These are phyloP conservation scores for Eupithecia dodoneata DNA, from an alignment of 2,888 invertebrate species.

Conservation along the genomic window DNA sequence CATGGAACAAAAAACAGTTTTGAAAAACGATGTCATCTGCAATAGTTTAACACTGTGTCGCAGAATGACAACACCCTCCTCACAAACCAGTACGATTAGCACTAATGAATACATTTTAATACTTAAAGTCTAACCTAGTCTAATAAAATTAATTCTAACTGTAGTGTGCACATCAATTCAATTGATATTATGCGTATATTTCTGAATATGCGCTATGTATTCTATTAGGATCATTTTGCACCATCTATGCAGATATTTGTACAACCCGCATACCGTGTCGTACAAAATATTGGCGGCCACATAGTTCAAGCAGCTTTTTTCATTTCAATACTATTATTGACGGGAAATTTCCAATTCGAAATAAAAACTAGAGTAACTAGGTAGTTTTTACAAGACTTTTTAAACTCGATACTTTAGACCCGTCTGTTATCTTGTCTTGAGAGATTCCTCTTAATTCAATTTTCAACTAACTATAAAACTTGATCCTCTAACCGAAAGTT, in stretches of 20 bases:
- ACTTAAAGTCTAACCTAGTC: no score
- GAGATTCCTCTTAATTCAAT: background rate
- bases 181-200: background rate
- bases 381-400: background rate
- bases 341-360: background rate
- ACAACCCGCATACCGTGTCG: background rate
- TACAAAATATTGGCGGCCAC: background rate
- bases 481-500: slow-evolving; percentile 5
- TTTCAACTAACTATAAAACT: background rate
- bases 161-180: no score
- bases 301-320: background rate
- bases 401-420: background rate
- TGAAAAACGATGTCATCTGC: no score
- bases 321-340: background rate
- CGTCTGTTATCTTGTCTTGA: background rate
- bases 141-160: no score
- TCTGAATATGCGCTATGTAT: background rate
- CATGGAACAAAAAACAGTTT: no score
- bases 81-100: no score
- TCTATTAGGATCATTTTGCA: background rate
- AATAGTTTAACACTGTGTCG: no score
- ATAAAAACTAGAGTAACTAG: background rate
- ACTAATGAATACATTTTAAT: no score
- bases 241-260: background rate
- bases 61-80: no score